Base-by-base conservation (phyloP, 1,140 invertebrate species). In the Rhagoletis zephyria region DNA sequence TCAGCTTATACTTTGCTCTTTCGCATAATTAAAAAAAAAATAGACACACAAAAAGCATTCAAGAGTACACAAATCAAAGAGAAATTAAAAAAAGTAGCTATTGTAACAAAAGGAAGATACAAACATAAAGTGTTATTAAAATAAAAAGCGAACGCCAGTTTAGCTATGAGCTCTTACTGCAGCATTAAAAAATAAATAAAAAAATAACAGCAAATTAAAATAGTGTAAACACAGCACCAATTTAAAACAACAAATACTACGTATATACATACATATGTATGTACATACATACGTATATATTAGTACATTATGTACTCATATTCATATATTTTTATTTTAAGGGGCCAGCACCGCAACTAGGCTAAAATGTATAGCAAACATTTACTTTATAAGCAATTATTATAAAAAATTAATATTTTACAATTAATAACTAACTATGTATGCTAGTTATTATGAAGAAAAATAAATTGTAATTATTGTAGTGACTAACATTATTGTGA, bases 401-500 rank as follows among this genome's bases (percentile, higher is more conserved):
- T 74, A 48, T 16, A 74, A 45, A 30, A 30, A 74, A n/a, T 48
- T 16, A 42, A 74, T 67, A 67, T 67, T 64, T 64, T 67, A 67
- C 30, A 67, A 67, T 67, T 67, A 30, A 67, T 30, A 30, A 30
- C 30, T 30, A 30, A 30, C 30, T 30, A 30, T 30, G 9, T 74
- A 74, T 48, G 1, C 67, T 74, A 74, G 67, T 48, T 74, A 74
- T 63, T 74, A 40, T 74, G 67, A 45, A 48, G 67, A 45, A 48
- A 74, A 74, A 42, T 74, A 74, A 74, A 74, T 74, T 74, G 40
- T 74, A 74, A 74, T 74, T 45, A 74, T 74, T 74, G 67, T 74
- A 74, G 42, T 67, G 30, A 67, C 65, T 67, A 67, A 67, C 30
- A 67, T 67, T 67, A 67, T 77, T 48, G 45, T 77, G 65, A 70